phyloP scores from a whole-genome alignment of 2,113 vertebrate species.

The Xerus inauris region DNA sequence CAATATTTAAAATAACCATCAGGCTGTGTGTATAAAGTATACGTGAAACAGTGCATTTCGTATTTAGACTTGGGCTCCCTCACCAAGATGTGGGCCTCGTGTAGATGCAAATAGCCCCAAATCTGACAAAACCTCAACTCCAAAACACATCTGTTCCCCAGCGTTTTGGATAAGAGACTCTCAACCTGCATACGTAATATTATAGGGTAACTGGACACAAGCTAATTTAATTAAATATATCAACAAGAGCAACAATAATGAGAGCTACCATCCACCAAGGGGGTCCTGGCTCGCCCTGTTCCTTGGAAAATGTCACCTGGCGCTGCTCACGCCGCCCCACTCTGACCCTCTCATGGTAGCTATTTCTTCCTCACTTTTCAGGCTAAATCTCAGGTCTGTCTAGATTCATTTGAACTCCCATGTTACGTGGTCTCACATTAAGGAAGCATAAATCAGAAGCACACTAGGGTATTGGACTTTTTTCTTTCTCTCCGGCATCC shows the following conservation, averaged over 20 bases:
- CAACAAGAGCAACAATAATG: neutral
- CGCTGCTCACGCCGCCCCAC: too few relatives aligned
- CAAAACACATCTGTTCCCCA: neutral
- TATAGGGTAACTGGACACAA: neutral
- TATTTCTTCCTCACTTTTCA: neutral
- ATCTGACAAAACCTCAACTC: neutral
- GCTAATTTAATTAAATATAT: neutral
- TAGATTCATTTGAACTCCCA: neutral
- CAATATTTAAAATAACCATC: neutral
- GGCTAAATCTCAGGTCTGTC: neutral
- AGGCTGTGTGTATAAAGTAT: too few relatives aligned
- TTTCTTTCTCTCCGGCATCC: neutral
- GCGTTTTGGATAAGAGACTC: neutral
- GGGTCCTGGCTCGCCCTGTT: too few relatives aligned
- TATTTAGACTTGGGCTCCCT: neutral
- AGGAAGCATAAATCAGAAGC: constrained; percentile 36
- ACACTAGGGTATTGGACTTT: neutral
- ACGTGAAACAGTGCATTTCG: neutral
- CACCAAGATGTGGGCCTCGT: neutral
- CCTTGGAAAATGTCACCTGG: too few relatives aligned
- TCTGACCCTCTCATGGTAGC: too few relatives aligned
- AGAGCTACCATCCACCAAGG: neutral
- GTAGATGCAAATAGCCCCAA: neutral
- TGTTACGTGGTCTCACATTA: neutral
- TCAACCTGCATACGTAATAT: neutral